Percentiles rank a stretch among this genome's conserved stretches.
phyloP scores from a whole-genome alignment of 2,113 vertebrate species.

The Phyllostomus hastatus region DNA sequence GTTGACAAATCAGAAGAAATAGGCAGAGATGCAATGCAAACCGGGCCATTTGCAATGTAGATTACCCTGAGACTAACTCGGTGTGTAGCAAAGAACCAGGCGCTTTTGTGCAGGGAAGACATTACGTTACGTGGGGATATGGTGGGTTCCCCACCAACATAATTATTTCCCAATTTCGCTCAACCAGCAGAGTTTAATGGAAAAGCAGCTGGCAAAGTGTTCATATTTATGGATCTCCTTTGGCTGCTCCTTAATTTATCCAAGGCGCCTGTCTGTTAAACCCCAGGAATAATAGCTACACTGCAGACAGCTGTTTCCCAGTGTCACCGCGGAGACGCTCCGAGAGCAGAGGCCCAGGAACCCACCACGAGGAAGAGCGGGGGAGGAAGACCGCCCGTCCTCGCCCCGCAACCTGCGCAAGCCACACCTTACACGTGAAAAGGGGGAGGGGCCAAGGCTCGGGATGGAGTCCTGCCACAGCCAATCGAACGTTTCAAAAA shows the following conservation, averaged over 20 bases:
- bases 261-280: conserved; percentile 63
- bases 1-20: conserved; percentile 85
- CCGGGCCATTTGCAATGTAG: conserved; percentile 82
- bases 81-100: conserved; percentile 78
- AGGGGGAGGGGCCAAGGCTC: not conserved
- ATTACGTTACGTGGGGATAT: conserved; percentile 70
- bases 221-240: conserved; percentile 78
- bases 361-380: conserved; percentile 41
- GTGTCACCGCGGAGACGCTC: conserved; percentile 64
- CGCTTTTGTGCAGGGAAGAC: conserved; percentile 75
- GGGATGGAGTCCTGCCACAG: not conserved
- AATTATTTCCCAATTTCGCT: conserved; percentile 85
- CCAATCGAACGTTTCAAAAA: not conserved
- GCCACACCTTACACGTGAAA: not conserved
- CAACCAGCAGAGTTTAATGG: conserved; percentile 79
- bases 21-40: conserved; percentile 83
- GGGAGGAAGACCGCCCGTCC: not conserved
- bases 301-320: conserved; percentile 74
- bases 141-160: conserved; percentile 78
- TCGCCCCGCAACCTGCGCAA: not conserved
- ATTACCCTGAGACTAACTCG: conserved; percentile 81
- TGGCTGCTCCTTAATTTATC: conserved; percentile 77
- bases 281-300: conserved; percentile 69
- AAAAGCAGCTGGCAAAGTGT: conserved; percentile 82
- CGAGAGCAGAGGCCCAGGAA: conserved; percentile 71